Evolutionary conservation across 2,888 invertebrate genomes (phyloP), one percentile per base, ranked within the genome.

Genomic region (Cerceris rybyensis): DNA sequence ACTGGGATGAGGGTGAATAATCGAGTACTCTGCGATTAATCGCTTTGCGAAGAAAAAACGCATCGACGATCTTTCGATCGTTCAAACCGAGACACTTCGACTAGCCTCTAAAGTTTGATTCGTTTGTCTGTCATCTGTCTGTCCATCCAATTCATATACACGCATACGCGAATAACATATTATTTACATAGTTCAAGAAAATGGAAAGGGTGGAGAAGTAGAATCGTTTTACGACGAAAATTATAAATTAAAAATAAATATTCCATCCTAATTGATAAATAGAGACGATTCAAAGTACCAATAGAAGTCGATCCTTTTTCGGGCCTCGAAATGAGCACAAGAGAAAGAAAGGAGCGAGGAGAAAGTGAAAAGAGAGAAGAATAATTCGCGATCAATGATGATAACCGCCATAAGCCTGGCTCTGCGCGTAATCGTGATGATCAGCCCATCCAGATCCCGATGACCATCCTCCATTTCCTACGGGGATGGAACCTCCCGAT

Each of bases 351-450:
- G 39, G 14, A 49, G 14, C n/a, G 28, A 49, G 63, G 16, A 57
- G 6, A 43, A 17, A 57, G 13, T 43, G 39, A 28, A 58, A 43
- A n/a, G 13, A 16, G 6, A 54, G 17, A 0, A 46, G 49, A 39
- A 39, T 41, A 1, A 50, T 46, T 14, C 39, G 14, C 0, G 66
- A 75, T 81, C 87, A 89, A 69, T 86, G 91, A 72, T 91, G 91
- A 65, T 92, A 91, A 28, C 90, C 91, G 5, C 89, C 87, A 77
- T 88, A 92, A 14, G 90, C 91, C 68, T 91, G 91, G 79, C 78
- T 88, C 70, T 90, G 91, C 1, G 87, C 89, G 52, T 85, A 86
- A 7, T 75, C 76, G 61, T 89, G 86, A 57, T 81, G 75, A 55
- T 92, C 92, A 17, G 92, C 92, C 91, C 91, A 92, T 4, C 87